Evolutionary conservation across 2,113 vertebrate genomes (phyloP), one percentile per base, ranked within the genome.

Genomic region (Gambusia affinis): DNA sequence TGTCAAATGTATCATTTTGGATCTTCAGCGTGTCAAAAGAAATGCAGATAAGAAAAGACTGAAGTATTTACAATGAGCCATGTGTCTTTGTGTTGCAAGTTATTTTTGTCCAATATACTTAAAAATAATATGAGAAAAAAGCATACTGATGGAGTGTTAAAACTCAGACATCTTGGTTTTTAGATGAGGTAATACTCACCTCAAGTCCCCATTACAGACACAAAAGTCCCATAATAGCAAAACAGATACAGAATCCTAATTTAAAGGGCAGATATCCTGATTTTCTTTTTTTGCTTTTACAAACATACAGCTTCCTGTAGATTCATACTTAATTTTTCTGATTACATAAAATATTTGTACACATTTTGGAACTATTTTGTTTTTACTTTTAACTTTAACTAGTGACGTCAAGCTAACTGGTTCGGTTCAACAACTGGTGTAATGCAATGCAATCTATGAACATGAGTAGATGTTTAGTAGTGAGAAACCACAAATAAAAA

Each of bases 51-150:
- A 78, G 37, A 79, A 73, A 71, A 60, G 44, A 65, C 47, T 22
- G 57, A 28, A 71, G 64, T 82, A 73, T 28, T 70, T 71, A 69
- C 51, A 37, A 12, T 65, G 37, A 65, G 24, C n/a, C 24, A n/a
- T 87, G 84, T 77, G 86, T 77, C 66, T 85, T 81, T 88, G 70
- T 81, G 80, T 81, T 80, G 67, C 74, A 72, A 54, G 67, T 73
- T 79, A 81, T 78, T 77, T 42, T 73, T 30, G 69, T 72, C 31
- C 42, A 67, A 73, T 71, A 75, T 64, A n/a, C 75, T 17, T 39
- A 8, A 47, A 29, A 35, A 57, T 19, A 19, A 19, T 44, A 17
- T 47, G 1, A 47, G 44, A 28, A 76, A 14, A 70, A 74, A 37
- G 67, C 12, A 72, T 35, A 24, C 63, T 72, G 30, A 65, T 30